Base-by-base conservation (phyloP, 2,797 vertebrate species). In the Macroramphosus scolopax region DNA sequence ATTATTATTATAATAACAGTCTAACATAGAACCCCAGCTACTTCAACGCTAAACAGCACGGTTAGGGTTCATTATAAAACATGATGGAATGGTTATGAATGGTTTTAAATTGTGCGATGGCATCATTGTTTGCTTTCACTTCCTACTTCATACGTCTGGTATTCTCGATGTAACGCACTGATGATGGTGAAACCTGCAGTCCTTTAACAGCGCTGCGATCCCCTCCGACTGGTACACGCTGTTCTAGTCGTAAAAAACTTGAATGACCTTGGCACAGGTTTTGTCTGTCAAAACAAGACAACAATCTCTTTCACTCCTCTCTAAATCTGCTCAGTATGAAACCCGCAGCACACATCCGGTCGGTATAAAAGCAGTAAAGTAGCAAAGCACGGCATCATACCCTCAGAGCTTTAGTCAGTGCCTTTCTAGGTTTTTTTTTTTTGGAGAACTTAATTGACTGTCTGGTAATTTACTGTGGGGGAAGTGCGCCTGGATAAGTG, bases 401-500 rank as follows among this genome's bases (percentile, higher is more conserved):
- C 29, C 43, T 68, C 44, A 50, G 30, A 50, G 57, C 53, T 57
- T 40, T 8, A 41, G 37, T 33, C 10, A 13, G 12, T 32, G 58
- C 31, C 38, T 48, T 66, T 72, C 39, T 66, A 36, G 7, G 1
- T 38, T 8, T 15, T 24, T 33, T 17, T 6, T 62, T 59, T 79
- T 80, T 78, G 41, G 64, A 81, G 54, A 61, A 75, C 72, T 85
- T 90, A 86, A 90, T 87, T 87, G 83, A 89, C 80, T 85, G 63
- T 55, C 65, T 72, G 40, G 54, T 87, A 89, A 90, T 85, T 88
- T 81, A 85, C 63, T 81, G 71, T 17, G 42, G 57, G 77, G 68
- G 61, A 77, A 68, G 72, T 63, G 72, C 80, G 77, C 40, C 63
- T 68, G 71, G 63, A 60, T 82, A 75, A 85, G 78, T 72, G 76